These are phyloP conservation scores for Meghimatium bilineatum DNA, from an alignment of 2,888 invertebrate species.

Conservation along the genomic window DNA sequence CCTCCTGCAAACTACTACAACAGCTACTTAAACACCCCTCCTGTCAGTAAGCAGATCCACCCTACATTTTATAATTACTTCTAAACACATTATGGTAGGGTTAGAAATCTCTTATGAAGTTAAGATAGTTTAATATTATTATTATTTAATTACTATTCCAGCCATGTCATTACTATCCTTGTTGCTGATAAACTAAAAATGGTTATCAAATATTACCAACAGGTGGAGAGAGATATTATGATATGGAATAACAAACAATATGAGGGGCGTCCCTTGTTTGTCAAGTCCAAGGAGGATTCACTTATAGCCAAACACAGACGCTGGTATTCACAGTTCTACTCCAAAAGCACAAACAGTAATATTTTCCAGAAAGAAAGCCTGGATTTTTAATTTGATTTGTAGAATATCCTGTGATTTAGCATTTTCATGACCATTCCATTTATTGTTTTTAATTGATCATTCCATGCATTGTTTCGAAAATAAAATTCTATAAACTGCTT, in stretches of 20 bases:
- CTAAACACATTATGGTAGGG: too few relatives aligned
- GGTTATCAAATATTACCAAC: slow-evolving; percentile 63
- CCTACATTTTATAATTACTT: too few relatives aligned
- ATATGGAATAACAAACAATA: slow-evolving; percentile 93
- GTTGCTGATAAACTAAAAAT: too few relatives aligned
- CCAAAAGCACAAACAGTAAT: slow-evolving; percentile 65
- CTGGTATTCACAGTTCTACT: slow-evolving; percentile 93
- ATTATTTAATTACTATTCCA: too few relatives aligned
- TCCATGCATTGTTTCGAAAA: neutral
- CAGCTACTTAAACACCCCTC: too few relatives aligned
- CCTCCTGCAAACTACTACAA: too few relatives aligned
- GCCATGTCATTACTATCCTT: too few relatives aligned
- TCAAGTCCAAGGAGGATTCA: slow-evolving; percentile 83
- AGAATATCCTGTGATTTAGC: neutral
- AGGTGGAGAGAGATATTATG: slow-evolving; percentile 89
- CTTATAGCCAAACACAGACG: slow-evolving; percentile 84
- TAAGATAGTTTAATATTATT: too few relatives aligned
- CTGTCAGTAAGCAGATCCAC: too few relatives aligned
- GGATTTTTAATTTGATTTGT: slow-evolving; percentile 26
- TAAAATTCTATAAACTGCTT: neutral
- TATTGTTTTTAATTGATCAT: neutral
- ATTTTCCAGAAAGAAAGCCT: slow-evolving; percentile 34
- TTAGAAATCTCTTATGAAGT: too few relatives aligned
- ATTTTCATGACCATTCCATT: neutral
- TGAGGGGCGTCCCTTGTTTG: slow-evolving; percentile 84